Base-by-base conservation (phyloP, 2,888 invertebrate genomes). In the Thalpophila matura region DNA sequence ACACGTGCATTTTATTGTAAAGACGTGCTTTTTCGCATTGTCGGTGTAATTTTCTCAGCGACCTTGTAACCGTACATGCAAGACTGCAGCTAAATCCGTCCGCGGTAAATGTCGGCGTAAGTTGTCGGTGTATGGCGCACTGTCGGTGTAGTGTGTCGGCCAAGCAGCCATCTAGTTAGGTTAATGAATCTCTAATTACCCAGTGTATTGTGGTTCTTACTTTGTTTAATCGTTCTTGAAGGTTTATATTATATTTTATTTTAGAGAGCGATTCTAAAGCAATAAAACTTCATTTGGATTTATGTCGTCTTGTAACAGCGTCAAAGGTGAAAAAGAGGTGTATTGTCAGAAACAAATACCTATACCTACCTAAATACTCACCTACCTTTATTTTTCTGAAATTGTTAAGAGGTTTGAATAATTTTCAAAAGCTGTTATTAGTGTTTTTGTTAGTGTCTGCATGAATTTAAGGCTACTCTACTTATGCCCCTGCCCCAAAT, bases 101-200 rank as follows among this genome's bases (percentile, higher is more conserved):
- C 14, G 24, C 53, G 56, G 53, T 59, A 37, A 59, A 47, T 43
- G 74, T 65, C 45, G 62, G 65, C 18, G 53, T 71, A 63, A 40
- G 46, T 60, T 67, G 63, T 70, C 56, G 71, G 55, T 24, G 40
- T 51, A 53, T 10, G 14, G 43, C 6, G 38, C 50, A 66, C 20
- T 59, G 55, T 50, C 60, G 66, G 70, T 58, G 66, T 67, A 59
- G 47, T 35, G 35, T 65, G 75, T 65, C 61, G 53, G 50, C 68
- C 46, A 74, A 67, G 63, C 47, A 46, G 51, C 61, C 40, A 46
- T 50, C 51, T 59, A 56, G 62, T 69, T 38, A 37, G 22, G 59
- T 60, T 77, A 61, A 76, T 66, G 71, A 74, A 64, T 64, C 40
- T 56, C 51, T 67, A 70, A 70, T 71, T 63, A 57, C 9, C 45